A percentile compares a stretch with the other conserved stretches of the same genome.
Conservation (phyloP, 2,888 invertebrate species). For the Arrhopalites spinosus region DNA sequence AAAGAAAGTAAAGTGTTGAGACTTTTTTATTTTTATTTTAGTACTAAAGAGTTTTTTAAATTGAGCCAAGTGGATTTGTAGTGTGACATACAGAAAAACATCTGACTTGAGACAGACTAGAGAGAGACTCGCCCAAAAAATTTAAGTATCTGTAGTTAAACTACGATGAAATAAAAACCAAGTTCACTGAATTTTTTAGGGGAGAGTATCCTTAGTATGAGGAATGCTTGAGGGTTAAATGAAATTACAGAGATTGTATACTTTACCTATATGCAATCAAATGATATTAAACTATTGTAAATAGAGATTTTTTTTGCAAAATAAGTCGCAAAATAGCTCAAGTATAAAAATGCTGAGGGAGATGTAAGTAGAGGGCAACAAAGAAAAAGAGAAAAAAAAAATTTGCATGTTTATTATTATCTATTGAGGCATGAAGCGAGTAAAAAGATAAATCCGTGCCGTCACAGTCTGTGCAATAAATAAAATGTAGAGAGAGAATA, state of each 20-base stretch:
- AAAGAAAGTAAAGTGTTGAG: too few species aligned
- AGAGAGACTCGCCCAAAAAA: too few species aligned
- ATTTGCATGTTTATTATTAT: slow-evolving; percentile 6
- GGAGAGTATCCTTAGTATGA: neutral
- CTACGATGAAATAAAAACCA: neutral
- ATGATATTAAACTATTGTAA: neutral
- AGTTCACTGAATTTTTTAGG: neutral
- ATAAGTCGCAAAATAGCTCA: neutral
- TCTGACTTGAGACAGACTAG: too few species aligned
- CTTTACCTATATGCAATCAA: neutral
- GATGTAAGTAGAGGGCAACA: neutral
- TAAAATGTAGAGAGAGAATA: neutral
- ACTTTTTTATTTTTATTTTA: too few species aligned
- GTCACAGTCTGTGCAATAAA: neutral
- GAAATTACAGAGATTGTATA: too few species aligned
- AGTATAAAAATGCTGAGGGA: neutral
- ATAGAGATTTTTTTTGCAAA: too few species aligned
- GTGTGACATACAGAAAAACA: too few species aligned
- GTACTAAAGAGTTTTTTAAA: too few species aligned
- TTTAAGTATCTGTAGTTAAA: neutral
- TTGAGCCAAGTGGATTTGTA: too few species aligned
- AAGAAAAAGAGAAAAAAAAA: neutral
- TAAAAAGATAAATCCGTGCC: slow-evolving; percentile 22
- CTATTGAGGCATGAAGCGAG: slow-evolving; percentile 14
- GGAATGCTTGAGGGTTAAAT: neutral